Evolutionary conservation across 1,140 invertebrate genomes (phyloP), one percentile per base, ranked within the genome.

Genomic region (Anoplophora glabripennis): DNA sequence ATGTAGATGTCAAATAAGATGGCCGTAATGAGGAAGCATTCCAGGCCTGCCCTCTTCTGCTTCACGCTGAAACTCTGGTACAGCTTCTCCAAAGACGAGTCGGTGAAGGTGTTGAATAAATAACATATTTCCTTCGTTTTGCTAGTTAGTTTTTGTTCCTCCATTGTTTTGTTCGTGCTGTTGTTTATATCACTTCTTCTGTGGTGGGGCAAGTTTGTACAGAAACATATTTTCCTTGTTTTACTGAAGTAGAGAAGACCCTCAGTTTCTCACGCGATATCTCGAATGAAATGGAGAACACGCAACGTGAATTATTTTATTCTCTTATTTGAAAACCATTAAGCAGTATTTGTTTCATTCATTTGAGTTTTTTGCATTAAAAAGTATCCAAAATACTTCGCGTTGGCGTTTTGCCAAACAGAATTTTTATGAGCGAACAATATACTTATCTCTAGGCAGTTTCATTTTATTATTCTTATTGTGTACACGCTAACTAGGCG

Each of bases 61-160:
- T 88, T 84, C 41, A 86, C 78, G 40, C 85, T 88, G 70, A 91
- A 92, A 37, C 84, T 84, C 59, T 85, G 83, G 73, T 92, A 93
- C 0, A 93, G 79, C 65, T 82, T 80, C 71, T 92, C 89, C 44
- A 90, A 79, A 37, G 83, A 80, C 14, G 78, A 68, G 60, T 86
- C 84, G 11, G 67, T 67, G 59, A 79, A 79, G 1, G 72, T 69
- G 48, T 65, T 74, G 55, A 70, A 73, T 12, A 75, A 18, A 28
- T 67, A 67, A 44, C 70, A 72, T 17, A 61, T 60, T 51, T 67
- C 63, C 38, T 66, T 65, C 61, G 68, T 72, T 61, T 72, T 71
- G 12, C 61, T 66, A 15, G 54, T 53, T 18, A 51, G 53, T 40
- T 63, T 62, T 44, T 63, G 59, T 18, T 66, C 64, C 34, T 66